Percentiles rank a stretch among this genome's conserved stretches.
Evolutionary conservation across 2,888 invertebrate species (phyloP).

Genomic region (Lasioglossum zephyrum): DNA sequence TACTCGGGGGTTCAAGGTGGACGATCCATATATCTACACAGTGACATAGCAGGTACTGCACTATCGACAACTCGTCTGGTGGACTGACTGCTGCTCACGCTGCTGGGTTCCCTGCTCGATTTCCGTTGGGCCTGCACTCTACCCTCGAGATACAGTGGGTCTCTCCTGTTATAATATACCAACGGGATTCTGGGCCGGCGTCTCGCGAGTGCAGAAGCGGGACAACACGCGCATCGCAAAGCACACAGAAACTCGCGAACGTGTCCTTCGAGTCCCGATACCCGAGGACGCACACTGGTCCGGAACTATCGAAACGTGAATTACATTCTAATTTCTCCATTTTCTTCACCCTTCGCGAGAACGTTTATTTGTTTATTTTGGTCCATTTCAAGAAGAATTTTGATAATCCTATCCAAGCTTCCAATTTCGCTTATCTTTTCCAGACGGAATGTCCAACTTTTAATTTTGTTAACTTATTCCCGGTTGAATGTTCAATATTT

Average conservation of each 20-base stretch:
- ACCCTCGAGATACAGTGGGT: slow-evolving; percentile 52
- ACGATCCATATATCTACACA: slow-evolving; percentile 76
- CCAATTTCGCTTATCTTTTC: not conserved
- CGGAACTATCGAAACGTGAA: not conserved
- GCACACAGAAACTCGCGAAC: not conserved
- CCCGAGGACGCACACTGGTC: not conserved
- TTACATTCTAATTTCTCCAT: not conserved
- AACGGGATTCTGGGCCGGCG: slow-evolving; percentile 15
- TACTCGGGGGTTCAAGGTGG: slow-evolving; percentile 55
- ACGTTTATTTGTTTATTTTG: too few relatives aligned
- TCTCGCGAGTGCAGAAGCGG: not conserved
- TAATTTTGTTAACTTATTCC: not conserved
- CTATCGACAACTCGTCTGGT: slow-evolving; percentile 84
- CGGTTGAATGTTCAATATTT: not conserved
- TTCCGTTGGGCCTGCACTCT: slow-evolving; percentile 65
- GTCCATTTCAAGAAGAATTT: not conserved
- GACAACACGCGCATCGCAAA: not conserved
- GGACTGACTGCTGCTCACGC: slow-evolving; percentile 84
- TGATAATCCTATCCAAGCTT: too few relatives aligned
- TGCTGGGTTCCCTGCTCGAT: slow-evolving; percentile 72
- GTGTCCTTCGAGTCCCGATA: not conserved
- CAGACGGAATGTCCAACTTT: not conserved
- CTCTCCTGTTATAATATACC: slow-evolving; percentile 12
- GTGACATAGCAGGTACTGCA: slow-evolving; percentile 77
- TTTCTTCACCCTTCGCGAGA: not conserved